These are phyloP conservation scores for Echeneis naucrates DNA, from an alignment of 2,797 vertebrate species.

Conservation along the genomic window DNA sequence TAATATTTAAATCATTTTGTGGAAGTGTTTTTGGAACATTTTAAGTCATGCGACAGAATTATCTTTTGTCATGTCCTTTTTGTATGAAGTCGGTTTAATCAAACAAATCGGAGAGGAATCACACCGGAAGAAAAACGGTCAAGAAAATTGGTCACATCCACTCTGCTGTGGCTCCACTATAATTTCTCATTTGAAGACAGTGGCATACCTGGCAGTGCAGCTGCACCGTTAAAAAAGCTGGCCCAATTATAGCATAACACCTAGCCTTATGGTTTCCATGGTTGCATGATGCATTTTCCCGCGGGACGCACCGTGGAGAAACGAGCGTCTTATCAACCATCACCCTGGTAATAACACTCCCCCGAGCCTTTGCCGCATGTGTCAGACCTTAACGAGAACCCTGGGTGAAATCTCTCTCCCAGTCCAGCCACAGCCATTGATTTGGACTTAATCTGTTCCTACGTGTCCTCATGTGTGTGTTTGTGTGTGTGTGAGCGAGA, in stretches of 20 bases:
- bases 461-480: conserved; percentile 66
- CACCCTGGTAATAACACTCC: conserved; percentile 91
- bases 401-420: conserved; percentile 89
- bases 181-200: conserved; percentile 87
- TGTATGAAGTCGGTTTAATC: conserved; percentile 26
- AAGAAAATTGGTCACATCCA: conserved; percentile 57
- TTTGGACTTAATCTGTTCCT: conserved; percentile 90
- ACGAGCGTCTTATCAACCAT: conserved; percentile 93
- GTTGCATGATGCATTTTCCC: conserved; percentile 90
- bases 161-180: conserved; percentile 72
- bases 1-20: conserved; percentile 8
- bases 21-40: not conserved
- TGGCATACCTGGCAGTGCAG: conserved; percentile 86
- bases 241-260: conserved; percentile 92
- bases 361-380: conserved; percentile 85
- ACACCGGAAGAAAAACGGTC: conserved; percentile 31
- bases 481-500: conserved; percentile 30
- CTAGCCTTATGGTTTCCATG: conserved; percentile 95
- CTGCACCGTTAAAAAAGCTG: conserved; percentile 85
- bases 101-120: conserved; percentile 39
- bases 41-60: conserved; percentile 23
- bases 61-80: conserved; percentile 9
- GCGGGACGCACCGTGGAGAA: conserved; percentile 89
- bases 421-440: conserved; percentile 88
- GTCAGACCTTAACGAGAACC: conserved; percentile 90